Evolutionary conservation across 2,113 vertebrate genomes (phyloP), one percentile per base, ranked within the genome.

Genomic region (Spea bombifrons): DNA sequence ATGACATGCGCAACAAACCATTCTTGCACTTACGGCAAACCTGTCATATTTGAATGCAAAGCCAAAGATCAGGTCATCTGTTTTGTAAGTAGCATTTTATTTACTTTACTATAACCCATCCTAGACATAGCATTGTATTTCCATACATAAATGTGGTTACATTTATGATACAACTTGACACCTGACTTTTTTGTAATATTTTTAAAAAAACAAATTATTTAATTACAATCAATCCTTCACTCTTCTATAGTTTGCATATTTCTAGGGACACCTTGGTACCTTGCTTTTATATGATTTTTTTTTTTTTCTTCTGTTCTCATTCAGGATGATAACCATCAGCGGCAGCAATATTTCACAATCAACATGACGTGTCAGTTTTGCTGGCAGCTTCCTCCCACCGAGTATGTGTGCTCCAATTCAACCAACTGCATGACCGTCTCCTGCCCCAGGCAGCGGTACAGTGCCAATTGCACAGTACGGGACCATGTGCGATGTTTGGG

Each of bases 401-500:
- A 93, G 82, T 99, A 99, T 0, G 88, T 91, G 6, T 99, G 97
- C 83, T 88, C 89, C 71, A 94, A 92, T 73, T 93, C 91, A 7
- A 96, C 91, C 43, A 93, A 50, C 89, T 99, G 97, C 82, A 97
- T 94, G 95, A 94, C 97, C 0, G 96, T 99, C 10, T 93, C 95
- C 10, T 99, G 97, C 65, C 96, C 96, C 0, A 94, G 97, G 48
- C 92, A 94, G 7, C 94, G 95, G 10, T 96, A 96, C 57, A 88
- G 84, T 0, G 92, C 96, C 82, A 97, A 92, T 47, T 99, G 97
- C 65, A 92, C 92, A 0, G 96, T 94, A 12, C 87, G 90, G 43
- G 94, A 96, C 73, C 96, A 99, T 1, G 81, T 98, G 0, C 96
- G 96, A 57, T 99, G 97, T 75, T 82, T 99, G 83, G 97, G 97